Conservation (phyloP, 2,113 vertebrate genomes). For the Sardina pilchardus region DNA sequence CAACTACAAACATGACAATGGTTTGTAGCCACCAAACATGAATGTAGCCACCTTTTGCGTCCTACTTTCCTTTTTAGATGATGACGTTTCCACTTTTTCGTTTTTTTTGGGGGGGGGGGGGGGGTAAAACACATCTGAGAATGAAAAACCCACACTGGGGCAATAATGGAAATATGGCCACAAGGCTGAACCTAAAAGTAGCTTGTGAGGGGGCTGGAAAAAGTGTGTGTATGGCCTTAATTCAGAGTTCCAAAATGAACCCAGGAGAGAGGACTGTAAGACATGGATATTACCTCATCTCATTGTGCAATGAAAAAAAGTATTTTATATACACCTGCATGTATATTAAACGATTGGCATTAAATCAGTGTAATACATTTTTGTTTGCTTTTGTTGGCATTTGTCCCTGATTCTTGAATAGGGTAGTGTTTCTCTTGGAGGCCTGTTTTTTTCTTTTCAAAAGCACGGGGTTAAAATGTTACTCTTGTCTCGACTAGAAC, state of each 20-base stretch:
- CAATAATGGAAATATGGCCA: slow-evolving; percentile 58
- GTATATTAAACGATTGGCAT: slow-evolving; percentile 70
- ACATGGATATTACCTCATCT: slow-evolving; percentile 64
- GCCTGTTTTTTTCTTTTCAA: slow-evolving; percentile 47
- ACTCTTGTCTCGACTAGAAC: slow-evolving; percentile 65
- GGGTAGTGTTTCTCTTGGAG: slow-evolving; percentile 65
- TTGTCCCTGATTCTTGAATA: slow-evolving; percentile 60
- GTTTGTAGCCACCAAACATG: no score
- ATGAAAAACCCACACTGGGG: slow-evolving; percentile 37
- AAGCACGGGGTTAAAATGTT: slow-evolving; percentile 64
- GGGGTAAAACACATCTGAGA: not conserved
- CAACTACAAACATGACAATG: not conserved
- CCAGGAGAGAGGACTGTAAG: slow-evolving; percentile 53
- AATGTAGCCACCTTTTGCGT: not conserved
- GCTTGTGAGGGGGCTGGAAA: slow-evolving; percentile 61
- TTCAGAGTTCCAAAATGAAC: slow-evolving; percentile 52
- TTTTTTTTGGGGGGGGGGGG: not conserved
- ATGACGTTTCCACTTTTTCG: not conserved
- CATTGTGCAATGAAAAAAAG: slow-evolving; percentile 55
- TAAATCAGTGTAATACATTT: slow-evolving; percentile 67
- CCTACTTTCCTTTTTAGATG: not conserved
- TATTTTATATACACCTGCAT: slow-evolving; percentile 67
- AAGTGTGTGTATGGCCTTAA: slow-evolving; percentile 41
- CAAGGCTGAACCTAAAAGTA: slow-evolving; percentile 55
- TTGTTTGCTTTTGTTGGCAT: slow-evolving; percentile 70